Conservation (phyloP, 2,888 invertebrate genomes). For the Ophraella communa region DNA sequence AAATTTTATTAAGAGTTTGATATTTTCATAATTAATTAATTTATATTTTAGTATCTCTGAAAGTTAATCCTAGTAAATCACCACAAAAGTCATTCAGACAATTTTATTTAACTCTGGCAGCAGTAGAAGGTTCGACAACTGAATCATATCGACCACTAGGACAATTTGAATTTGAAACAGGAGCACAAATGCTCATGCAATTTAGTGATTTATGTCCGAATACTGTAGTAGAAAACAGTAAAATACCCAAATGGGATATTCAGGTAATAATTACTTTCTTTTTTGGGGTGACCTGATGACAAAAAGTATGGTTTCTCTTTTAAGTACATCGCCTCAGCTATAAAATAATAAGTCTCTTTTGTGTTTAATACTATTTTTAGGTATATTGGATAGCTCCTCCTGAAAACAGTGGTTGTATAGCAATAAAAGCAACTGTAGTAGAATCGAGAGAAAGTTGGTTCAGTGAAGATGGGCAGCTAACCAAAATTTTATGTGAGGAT, state of each 20-base stretch:
- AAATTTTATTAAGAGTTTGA: too few species aligned
- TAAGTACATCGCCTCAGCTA: too few species aligned
- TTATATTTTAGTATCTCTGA: conserved; percentile 43
- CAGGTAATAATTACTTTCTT: conserved; percentile 59
- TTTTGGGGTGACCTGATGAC: too few species aligned
- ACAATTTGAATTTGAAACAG: conserved; percentile 72
- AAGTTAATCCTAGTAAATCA: conserved; percentile 33
- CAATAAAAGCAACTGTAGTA: conserved; percentile 77
- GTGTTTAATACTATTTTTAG: too few species aligned
- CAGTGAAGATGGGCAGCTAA: conserved; percentile 77
- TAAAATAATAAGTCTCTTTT: too few species aligned
- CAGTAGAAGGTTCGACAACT: conserved; percentile 59
- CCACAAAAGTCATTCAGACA: conserved; percentile 36
- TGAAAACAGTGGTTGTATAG: conserved; percentile 79
- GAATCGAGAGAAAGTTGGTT: conserved; percentile 78
- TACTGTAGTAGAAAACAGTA: conserved; percentile 79
- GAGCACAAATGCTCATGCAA: conserved; percentile 68
- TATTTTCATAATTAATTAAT: too few species aligned
- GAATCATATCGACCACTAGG: conserved; percentile 57
- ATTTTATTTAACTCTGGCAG: conserved; percentile 60
- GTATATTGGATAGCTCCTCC: conserved; percentile 80
- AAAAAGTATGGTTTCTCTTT: too few species aligned
- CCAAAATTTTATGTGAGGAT: conserved; percentile 74
- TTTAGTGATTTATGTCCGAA: conserved; percentile 79
- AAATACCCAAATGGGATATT: conserved; percentile 74